Conservation (phyloP, 2,888 invertebrate genomes). For the Polydrusus cervinus region DNA sequence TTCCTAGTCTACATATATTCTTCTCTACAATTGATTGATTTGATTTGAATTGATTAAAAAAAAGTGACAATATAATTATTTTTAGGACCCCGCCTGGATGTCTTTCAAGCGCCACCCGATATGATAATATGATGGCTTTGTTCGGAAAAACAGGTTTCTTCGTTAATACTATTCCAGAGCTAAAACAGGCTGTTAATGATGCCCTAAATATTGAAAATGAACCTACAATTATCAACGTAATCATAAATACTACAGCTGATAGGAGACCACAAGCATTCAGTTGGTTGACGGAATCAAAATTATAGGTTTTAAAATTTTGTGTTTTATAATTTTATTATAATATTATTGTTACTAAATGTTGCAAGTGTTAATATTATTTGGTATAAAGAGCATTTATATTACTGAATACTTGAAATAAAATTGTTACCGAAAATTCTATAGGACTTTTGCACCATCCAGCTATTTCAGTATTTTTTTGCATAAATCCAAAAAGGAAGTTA, state of each 20-base stretch:
- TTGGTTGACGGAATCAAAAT: conserved; percentile 95
- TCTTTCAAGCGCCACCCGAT: conserved; percentile 84
- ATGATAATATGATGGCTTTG: conserved; percentile 93
- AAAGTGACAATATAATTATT: too few species aligned
- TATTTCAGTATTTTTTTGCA: too few species aligned
- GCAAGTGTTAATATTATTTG: too few species aligned
- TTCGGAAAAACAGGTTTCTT: conserved; percentile 88
- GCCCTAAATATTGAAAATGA: conserved; percentile 81
- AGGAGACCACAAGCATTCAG: conserved; percentile 92
- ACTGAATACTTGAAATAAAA: background rate
- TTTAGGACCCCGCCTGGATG: conserved; percentile 89
- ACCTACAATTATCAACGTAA: conserved; percentile 92
- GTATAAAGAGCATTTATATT: too few species aligned
- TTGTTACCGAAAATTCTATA: background rate
- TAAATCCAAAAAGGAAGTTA: too few species aligned
- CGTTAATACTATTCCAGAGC: conserved; percentile 84
- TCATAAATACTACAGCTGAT: conserved; percentile 90
- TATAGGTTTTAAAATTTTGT: conserved; percentile 72
- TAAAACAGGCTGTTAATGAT: conserved; percentile 80
- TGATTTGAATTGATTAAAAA: too few species aligned
- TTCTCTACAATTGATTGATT: too few species aligned
- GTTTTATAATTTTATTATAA: too few species aligned
- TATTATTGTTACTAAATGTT: background rate
- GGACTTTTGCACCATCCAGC: too few species aligned
- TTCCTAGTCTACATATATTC: too few species aligned